A percentile compares a stretch with the other conserved stretches of the same genome.
Conservation (phyloP, 2,113 vertebrate genomes). For the Notechis scutatus region DNA sequence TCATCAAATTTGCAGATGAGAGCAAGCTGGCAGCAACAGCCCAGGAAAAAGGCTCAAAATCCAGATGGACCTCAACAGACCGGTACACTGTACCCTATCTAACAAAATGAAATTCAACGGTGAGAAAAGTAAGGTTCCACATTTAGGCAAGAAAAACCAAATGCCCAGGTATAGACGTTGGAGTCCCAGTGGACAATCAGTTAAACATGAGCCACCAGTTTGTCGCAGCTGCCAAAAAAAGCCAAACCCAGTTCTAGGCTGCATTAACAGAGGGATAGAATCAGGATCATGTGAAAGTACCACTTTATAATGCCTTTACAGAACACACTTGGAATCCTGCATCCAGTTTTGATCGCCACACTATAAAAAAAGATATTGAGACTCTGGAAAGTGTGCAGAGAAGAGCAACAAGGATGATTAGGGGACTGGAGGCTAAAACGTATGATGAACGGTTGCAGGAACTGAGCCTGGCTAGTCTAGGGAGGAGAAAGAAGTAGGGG, state of each 20-base stretch:
- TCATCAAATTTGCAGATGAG: too few relatives aligned
- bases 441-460: not conserved
- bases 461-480: not conserved
- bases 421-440: not conserved
- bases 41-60: not conserved
- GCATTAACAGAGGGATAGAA: not conserved
- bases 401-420: not conserved
- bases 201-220: not conserved
- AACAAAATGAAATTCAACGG: not conserved
- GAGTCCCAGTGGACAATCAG: too few relatives aligned
- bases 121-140: not conserved
- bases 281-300: too few relatives aligned
- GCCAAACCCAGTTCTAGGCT: not conserved
- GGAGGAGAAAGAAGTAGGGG: not conserved
- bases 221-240: not conserved
- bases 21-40: too few relatives aligned
- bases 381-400: not conserved
- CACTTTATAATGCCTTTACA: too few relatives aligned
- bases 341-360: not conserved
- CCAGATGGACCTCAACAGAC: not conserved
- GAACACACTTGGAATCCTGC: too few relatives aligned
- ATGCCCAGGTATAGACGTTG: not conserved
- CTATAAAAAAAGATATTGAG: not conserved
- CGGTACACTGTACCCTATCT: too few relatives aligned
- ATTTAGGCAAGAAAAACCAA: not conserved